phyloP scores from a whole-genome alignment of 2,888 invertebrate species.

The Thyatira batis region DNA sequence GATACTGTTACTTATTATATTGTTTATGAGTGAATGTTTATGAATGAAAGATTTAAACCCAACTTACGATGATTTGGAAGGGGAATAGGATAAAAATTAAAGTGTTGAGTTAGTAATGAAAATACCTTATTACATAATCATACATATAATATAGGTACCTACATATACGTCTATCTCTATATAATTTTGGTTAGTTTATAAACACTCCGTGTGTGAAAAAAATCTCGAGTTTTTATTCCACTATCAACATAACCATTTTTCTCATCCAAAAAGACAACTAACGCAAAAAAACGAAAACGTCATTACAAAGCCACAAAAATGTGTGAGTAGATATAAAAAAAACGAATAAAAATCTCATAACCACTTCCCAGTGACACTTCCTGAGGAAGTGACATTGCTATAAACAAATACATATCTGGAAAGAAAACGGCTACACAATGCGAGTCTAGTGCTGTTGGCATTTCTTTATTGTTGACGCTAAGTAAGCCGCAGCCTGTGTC shows the following conservation, averaged over 20 bases:
- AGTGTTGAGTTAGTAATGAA: background rate
- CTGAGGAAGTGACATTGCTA: conserved; percentile 37
- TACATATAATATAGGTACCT: too few relatives aligned
- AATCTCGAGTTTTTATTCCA: too few relatives aligned
- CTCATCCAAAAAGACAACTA: background rate
- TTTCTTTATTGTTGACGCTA: conserved; percentile 39
- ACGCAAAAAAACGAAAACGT: background rate
- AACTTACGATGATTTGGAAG: background rate
- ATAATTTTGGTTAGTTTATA: too few relatives aligned
- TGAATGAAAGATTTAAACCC: background rate
- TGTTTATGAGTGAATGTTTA: too few relatives aligned
- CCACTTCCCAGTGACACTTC: conserved; percentile 21
- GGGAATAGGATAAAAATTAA: background rate
- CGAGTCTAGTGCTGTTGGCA: conserved; percentile 25
- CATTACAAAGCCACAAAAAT: background rate
- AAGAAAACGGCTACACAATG: conserved; percentile 38
- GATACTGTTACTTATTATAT: too few relatives aligned
- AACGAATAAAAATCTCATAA: conserved; percentile 16
- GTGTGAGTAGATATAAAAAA: too few relatives aligned
- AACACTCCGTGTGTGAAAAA: too few relatives aligned
- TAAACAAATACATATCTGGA: conserved; percentile 40
- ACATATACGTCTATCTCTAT: too few relatives aligned
- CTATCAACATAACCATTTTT: too few relatives aligned
- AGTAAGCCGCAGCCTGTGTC: conserved; percentile 36
- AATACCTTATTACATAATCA: too few relatives aligned